Conservation (phyloP, 2,113 vertebrate genomes). For the Rhinoderma darwinii region DNA sequence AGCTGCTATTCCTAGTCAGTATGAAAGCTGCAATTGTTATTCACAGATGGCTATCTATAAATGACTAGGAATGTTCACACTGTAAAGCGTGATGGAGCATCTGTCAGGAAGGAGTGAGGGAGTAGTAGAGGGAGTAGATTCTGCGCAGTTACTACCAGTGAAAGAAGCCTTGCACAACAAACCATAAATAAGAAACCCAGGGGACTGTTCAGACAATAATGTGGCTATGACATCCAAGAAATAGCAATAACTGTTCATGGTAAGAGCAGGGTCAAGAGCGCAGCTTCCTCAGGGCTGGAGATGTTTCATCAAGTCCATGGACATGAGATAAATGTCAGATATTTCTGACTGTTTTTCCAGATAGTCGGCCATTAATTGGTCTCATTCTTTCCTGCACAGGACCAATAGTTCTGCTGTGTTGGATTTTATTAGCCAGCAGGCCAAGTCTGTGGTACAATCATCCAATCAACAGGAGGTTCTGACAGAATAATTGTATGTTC, state of each 20-base stretch:
- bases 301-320: not conserved
- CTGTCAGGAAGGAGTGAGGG: slow-evolving; percentile 37
- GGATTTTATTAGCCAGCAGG: not conserved
- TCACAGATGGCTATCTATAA: slow-evolving; percentile 56
- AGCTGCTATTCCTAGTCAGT: slow-evolving; percentile 24
- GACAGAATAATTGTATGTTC: no score
- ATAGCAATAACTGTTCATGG: not conserved
- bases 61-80: slow-evolving; percentile 49
- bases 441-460: not conserved
- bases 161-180: not conserved
- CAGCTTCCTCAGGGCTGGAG: not conserved
- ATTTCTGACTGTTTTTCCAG: no score
- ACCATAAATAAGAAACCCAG: not conserved
- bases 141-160: not conserved
- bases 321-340: not conserved
- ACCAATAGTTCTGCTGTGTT: not conserved
- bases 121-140: not conserved
- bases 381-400: no score
- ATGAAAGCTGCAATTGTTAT: slow-evolving; percentile 51
- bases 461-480: not conserved
- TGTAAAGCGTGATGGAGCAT: slow-evolving; percentile 43
- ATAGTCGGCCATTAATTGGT: no score
- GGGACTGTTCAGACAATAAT: not conserved
- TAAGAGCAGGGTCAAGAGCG: not conserved
- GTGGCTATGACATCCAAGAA: not conserved